A percentile compares a stretch with the other conserved stretches of the same genome.
Conservation (phyloP, 1,140 invertebrate species). For the Vanessa tameamea region DNA sequence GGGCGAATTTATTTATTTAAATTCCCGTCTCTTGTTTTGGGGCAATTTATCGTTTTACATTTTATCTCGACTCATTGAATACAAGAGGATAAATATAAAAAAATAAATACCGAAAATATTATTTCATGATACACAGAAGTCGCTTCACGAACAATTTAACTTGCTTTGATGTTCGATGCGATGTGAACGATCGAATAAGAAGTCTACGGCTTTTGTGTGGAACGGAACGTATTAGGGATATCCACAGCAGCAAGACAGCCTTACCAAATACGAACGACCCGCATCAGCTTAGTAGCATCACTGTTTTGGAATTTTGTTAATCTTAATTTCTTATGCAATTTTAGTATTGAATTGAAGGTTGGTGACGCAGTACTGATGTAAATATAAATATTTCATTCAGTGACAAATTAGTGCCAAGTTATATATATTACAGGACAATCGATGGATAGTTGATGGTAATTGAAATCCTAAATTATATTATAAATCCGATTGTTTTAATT, state of each 20-base stretch:
- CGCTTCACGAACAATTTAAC: slow-evolving; percentile 43
- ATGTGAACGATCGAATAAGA: slow-evolving; percentile 27
- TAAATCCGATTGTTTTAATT: too few species aligned
- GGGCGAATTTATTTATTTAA: slow-evolving; percentile 44
- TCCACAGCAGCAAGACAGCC: background rate
- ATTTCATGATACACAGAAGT: slow-evolving; percentile 19
- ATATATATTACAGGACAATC: too few species aligned
- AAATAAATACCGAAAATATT: slow-evolving; percentile 23
- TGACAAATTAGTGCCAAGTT: too few species aligned
- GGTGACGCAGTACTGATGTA: too few species aligned
- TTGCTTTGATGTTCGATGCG: slow-evolving; percentile 33
- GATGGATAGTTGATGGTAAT: too few species aligned
- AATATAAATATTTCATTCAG: too few species aligned
- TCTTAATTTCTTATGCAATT: too few species aligned
- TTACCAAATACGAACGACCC: background rate
- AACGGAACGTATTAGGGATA: background rate
- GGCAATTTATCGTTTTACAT: slow-evolving; percentile 33
- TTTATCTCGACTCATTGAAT: slow-evolving; percentile 36
- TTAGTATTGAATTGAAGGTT: too few species aligned
- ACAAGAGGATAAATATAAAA: slow-evolving; percentile 30
- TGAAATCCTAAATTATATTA: too few species aligned
- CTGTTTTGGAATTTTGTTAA: too few species aligned
- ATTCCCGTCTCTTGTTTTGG: slow-evolving; percentile 22
- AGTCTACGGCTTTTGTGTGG: slow-evolving; percentile 13
- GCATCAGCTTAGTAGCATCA: too few species aligned